A percentile compares a stretch with the other conserved stretches of the same genome.
Conservation (phyloP, 2,888 invertebrate genomes). For the Eristalis arbustorum region DNA sequence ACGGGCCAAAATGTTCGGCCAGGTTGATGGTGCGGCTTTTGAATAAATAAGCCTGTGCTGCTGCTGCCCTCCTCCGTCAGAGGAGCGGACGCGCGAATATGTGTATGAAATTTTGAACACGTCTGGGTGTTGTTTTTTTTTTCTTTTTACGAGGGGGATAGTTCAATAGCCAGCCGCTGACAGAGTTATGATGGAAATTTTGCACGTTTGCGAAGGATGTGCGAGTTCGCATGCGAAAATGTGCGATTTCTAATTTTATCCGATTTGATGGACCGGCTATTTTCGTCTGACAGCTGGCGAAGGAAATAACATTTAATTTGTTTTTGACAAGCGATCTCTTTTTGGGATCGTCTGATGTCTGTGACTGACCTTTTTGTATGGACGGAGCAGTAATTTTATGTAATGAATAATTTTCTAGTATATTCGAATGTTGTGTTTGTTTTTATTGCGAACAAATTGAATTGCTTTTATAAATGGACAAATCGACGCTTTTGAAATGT, state of each 20-base stretch:
- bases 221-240: conserved; percentile 44
- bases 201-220: conserved; percentile 48
- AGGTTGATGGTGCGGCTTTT: conserved; percentile 23
- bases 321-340: neutral
- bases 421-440: neutral
- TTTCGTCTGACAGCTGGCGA: conserved; percentile 16
- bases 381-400: neutral
- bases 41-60: conserved; percentile 26
- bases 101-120: conserved; percentile 19
- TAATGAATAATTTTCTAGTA: neutral
- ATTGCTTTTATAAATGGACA: neutral
- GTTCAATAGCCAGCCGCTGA: conserved; percentile 62
- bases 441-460: neutral
- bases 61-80: neutral
- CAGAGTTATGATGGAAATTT: conserved; percentile 62
- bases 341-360: neutral
- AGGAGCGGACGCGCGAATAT: conserved; percentile 2
- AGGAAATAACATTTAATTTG: neutral
- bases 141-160: neutral
- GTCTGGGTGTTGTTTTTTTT: conserved; percentile 32
- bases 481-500: too few relatives aligned
- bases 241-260: conserved; percentile 32
- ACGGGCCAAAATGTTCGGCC: conserved; percentile 34
- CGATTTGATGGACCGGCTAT: conserved; percentile 26
- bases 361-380: neutral